Evolutionary conservation across 2,113 vertebrate genomes (phyloP), one percentile per base, ranked within the genome.

Genomic region (Pogonocichla stellata): DNA sequence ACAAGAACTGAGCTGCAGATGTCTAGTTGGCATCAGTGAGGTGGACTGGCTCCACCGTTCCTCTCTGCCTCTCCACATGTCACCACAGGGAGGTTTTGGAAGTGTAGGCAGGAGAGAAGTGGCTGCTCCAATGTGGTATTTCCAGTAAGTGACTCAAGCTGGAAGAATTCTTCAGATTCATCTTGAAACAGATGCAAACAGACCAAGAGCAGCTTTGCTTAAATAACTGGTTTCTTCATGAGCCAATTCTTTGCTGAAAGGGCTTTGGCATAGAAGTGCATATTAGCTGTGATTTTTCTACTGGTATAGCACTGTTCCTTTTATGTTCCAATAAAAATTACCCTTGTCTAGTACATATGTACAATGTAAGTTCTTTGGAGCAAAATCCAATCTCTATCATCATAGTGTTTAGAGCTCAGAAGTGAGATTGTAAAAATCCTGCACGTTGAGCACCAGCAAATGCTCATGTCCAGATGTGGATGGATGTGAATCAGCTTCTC

Each of bases 271-370:
- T 9, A 80, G 61, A 62, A 62, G 9, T 64, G 36, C 22, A 19
- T 62, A 64, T 43, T 89, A 51, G 36, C 57, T 61, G 17, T 77
- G 92, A 75, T 91, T 83, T 91, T 96, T 94, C 85, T 88, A 69
- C 73, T 58, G 91, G 45, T 86, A 45, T 22, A 75, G 16, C 33
- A n/a, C 43, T 71, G 14, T 72, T 88, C 48, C 36, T 85, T 96
- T 92, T 70, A 72, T 33, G 38, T 94, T 95, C 67, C 61, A 92
- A 57, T 11, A 20, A 67, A 95, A 80, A 79, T 53, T 69, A 38
- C 45, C 83, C 92, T 92, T 80, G 19, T 33, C 24, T 33, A 54
- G 25, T 15, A 82, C 29, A 14, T 61, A 34, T 14, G 19, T 60
- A 85, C 84, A 80, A 26, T 38, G n/a, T 58, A 81, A 69, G n/a